These are phyloP conservation scores for Siphlonurus alternatus DNA, from an alignment of 2,888 invertebrate species.

Conservation along the genomic window DNA sequence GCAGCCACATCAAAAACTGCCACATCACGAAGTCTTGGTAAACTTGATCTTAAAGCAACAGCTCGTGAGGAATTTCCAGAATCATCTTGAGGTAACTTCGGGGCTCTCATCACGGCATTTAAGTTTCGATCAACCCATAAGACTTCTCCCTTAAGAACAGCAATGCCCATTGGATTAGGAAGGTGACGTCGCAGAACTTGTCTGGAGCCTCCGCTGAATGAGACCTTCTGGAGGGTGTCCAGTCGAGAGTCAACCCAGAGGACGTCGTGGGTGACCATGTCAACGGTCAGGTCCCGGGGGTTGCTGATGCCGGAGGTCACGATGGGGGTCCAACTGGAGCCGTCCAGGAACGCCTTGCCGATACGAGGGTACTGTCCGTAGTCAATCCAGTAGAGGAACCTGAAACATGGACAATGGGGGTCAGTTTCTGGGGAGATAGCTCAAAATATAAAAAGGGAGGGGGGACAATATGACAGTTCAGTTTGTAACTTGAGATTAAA, in stretches of 20 bases:
- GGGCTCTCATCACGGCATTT: slow-evolving; percentile 45
- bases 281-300: slow-evolving; percentile 80
- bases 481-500: no score
- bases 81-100: background rate
- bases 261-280: slow-evolving; percentile 84
- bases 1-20: slow-evolving; percentile 77
- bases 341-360: slow-evolving; percentile 76
- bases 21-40: slow-evolving; percentile 76
- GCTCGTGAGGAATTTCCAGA: background rate
- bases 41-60: slow-evolving; percentile 36
- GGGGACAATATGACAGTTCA: no score
- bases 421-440: background rate
- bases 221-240: slow-evolving; percentile 88
- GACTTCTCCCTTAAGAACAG: slow-evolving; percentile 64
- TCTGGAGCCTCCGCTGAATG: slow-evolving; percentile 61
- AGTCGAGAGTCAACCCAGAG: slow-evolving; percentile 95
- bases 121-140: slow-evolving; percentile 93
- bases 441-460: background rate
- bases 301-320: slow-evolving; percentile 82
- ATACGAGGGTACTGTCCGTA: slow-evolving; percentile 92
- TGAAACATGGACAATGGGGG: slow-evolving; percentile 16
- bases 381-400: slow-evolving; percentile 92
- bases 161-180: slow-evolving; percentile 88
- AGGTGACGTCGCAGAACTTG: slow-evolving; percentile 71
- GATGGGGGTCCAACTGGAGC: slow-evolving; percentile 66